A percentile compares a stretch with the other conserved stretches of the same genome.
phyloP scores from a whole-genome alignment of 1,140 invertebrate genomes.

The Polypedilum vanderplanki region DNA sequence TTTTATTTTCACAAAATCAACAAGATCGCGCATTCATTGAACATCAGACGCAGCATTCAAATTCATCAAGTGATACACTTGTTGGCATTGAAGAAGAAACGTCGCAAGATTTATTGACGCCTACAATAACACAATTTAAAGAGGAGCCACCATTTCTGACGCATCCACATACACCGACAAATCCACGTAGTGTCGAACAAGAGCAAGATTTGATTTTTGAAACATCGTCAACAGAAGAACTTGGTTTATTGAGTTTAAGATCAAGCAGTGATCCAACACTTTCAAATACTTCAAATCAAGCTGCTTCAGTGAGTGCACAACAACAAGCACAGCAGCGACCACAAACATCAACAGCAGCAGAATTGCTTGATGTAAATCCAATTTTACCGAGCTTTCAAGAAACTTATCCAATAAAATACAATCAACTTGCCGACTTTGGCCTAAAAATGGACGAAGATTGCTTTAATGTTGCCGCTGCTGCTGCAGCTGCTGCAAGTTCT shows the following conservation, averaged over 20 bases:
- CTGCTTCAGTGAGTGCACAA: neutral
- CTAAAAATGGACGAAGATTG: slow-evolving; percentile 76
- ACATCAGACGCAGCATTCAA: slow-evolving; percentile 34
- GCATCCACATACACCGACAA: slow-evolving; percentile 39
- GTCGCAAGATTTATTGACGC: slow-evolving; percentile 41
- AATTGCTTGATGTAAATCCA: slow-evolving; percentile 46
- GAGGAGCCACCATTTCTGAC: slow-evolving; percentile 44
- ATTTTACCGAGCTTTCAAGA: slow-evolving; percentile 79
- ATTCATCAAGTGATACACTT: slow-evolving; percentile 33
- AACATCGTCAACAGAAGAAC: slow-evolving; percentile 33
- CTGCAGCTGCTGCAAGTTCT: slow-evolving; percentile 46
- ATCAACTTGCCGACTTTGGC: slow-evolving; percentile 49
- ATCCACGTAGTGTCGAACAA: neutral
- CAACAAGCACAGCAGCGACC: slow-evolving; percentile 30
- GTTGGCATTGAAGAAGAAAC: slow-evolving; percentile 36
- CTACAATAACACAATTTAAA: slow-evolving; percentile 42
- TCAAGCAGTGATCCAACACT: slow-evolving; percentile 43
- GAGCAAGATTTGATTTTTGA: slow-evolving; percentile 36
- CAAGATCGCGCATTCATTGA: slow-evolving; percentile 35
- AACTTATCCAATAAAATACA: slow-evolving; percentile 67
- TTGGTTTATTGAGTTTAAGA: slow-evolving; percentile 38
- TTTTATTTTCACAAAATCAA: slow-evolving; percentile 31
- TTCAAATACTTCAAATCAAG: slow-evolving; percentile 30
- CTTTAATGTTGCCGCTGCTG: slow-evolving; percentile 51
- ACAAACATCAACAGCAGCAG: slow-evolving; percentile 35